A percentile compares a stretch with the other conserved stretches of the same genome.
Conservation (phyloP, 1,140 invertebrate genomes). For the Brachionus paranguensis region DNA sequence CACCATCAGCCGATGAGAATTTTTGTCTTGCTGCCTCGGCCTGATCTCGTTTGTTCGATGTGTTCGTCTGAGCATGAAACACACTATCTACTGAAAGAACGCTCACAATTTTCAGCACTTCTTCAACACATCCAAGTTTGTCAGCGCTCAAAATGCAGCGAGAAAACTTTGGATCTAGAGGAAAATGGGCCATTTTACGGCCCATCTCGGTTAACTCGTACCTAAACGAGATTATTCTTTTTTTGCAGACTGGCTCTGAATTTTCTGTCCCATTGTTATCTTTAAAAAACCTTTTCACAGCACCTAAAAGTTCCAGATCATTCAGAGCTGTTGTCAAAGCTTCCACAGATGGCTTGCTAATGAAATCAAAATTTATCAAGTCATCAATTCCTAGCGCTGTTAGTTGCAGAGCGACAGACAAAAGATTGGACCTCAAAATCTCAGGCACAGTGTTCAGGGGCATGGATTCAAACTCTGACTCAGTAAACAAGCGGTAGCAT, state of each 20-base stretch:
- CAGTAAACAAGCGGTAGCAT: conserved; percentile 76
- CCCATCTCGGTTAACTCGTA: conserved; percentile 36
- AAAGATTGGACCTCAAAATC: conserved; percentile 70
- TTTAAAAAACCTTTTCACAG: conserved; percentile 61
- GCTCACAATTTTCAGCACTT: conserved; percentile 57
- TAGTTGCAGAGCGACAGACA: conserved; percentile 71
- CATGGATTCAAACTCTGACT: conserved; percentile 65
- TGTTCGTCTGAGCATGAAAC: background rate
- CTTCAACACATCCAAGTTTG: conserved; percentile 17
- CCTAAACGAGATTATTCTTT: background rate
- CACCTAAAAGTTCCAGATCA: conserved; percentile 69
- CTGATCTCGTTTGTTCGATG: conserved; percentile 58
- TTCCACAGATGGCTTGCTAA: conserved; percentile 74
- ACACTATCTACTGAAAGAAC: conserved; percentile 41
- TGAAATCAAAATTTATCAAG: conserved; percentile 77
- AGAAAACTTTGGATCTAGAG: conserved; percentile 34
- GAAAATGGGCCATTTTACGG: conserved; percentile 18
- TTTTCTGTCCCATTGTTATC: background rate
- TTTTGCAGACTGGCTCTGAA: background rate
- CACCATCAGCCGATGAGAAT: conserved; percentile 78
- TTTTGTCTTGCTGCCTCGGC: conserved; percentile 64
- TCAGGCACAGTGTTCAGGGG: conserved; percentile 71
- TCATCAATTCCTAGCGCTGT: conserved; percentile 73
- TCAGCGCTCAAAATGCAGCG: conserved; percentile 6
- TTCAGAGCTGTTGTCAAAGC: conserved; percentile 56